Evolutionary conservation across 2,888 invertebrate species (phyloP).

Genomic region (Leistus spinibarbis): DNA sequence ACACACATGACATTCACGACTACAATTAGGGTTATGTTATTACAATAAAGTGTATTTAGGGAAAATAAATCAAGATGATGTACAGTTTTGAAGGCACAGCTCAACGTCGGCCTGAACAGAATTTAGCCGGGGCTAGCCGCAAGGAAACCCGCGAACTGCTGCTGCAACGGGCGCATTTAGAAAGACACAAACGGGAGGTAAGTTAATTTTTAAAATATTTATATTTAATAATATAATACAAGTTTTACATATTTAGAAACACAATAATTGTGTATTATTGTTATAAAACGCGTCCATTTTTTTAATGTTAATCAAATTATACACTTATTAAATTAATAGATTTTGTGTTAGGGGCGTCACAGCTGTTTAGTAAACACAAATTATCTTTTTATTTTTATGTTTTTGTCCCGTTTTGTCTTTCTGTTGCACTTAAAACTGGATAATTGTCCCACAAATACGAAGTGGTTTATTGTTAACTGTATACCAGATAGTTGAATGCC

Average conservation of each 20-base stretch:
- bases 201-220: conserved; percentile 33
- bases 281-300: conserved; percentile 4
- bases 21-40: conserved; percentile 33
- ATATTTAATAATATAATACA: neutral
- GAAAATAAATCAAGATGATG: conserved; percentile 51
- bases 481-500: too few relatives aligned
- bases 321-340: too few relatives aligned
- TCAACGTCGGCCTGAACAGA: conserved; percentile 85
- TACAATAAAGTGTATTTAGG: conserved; percentile 14
- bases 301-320: too few relatives aligned
- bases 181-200: conserved; percentile 87
- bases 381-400: too few relatives aligned
- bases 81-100: conserved; percentile 91
- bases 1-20: neutral
- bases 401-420: too few relatives aligned
- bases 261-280: too few relatives aligned
- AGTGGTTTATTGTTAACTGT: too few relatives aligned
- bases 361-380: too few relatives aligned
- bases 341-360: too few relatives aligned
- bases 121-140: conserved; percentile 84
- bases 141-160: conserved; percentile 73
- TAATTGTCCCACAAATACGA: too few relatives aligned
- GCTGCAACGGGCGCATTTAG: conserved; percentile 80
- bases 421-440: too few relatives aligned
- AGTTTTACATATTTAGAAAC: too few relatives aligned